These are phyloP conservation scores for Anarrhichthys ocellatus DNA, from an alignment of 2,113 vertebrate species.

Conservation along the genomic window DNA sequence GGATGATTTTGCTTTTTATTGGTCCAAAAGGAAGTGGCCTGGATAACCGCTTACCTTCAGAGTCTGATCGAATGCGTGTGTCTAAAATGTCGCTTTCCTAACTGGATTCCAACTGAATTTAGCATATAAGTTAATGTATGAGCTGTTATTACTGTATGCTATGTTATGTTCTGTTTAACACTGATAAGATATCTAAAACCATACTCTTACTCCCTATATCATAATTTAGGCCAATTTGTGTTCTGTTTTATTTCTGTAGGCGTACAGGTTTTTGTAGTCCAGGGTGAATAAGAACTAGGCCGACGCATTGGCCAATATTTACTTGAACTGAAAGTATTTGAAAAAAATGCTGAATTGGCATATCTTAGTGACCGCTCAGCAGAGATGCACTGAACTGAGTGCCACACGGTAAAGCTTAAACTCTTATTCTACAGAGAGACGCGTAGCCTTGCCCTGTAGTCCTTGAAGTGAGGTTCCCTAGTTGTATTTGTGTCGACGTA, in stretches of 20 bases:
- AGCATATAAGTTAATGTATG: no score
- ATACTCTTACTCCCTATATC: not conserved
- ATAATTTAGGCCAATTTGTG: not conserved
- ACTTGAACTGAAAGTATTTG: not conserved
- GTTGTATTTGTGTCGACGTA: constrained; percentile 18
- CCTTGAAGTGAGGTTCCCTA: constrained; percentile 35
- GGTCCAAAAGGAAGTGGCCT: no score
- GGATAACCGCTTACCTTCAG: no score
- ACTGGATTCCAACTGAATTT: not conserved
- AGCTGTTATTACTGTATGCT: not conserved
- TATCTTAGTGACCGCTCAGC: not conserved
- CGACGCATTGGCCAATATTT: not conserved
- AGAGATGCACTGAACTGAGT: not conserved
- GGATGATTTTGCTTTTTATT: no score
- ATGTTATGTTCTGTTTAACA: not conserved
- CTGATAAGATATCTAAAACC: not conserved
- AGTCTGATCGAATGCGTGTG: not conserved
- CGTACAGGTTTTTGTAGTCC: not conserved
- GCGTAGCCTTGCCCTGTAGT: not conserved
- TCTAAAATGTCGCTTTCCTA: not conserved
- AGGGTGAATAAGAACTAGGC: not conserved
- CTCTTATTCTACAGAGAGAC: not conserved
- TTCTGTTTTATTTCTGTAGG: not conserved
- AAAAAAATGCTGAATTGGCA: not conserved
- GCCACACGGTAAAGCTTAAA: not conserved